Conservation (phyloP, 2,113 vertebrate species). For the Aspidoscelis tigris region DNA sequence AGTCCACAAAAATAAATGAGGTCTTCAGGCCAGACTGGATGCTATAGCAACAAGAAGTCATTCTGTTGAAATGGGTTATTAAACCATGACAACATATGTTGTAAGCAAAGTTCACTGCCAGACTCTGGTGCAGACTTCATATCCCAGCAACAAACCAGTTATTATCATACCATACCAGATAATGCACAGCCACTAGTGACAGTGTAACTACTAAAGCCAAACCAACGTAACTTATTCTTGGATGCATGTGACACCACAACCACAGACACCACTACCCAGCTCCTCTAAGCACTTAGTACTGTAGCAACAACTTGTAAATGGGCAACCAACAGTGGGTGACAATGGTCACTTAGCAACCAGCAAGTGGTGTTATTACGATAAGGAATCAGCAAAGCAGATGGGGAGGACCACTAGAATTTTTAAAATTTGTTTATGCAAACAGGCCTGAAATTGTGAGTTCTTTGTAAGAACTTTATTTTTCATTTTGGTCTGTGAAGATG, state of each 20-base stretch:
- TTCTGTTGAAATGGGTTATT: not conserved
- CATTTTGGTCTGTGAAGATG: not conserved
- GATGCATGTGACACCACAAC: not conserved
- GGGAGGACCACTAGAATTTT: not conserved
- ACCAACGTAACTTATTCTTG: not conserved
- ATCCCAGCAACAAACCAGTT: not conserved
- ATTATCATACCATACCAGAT: not conserved
- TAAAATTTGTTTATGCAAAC: not conserved
- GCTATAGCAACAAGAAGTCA: not conserved
- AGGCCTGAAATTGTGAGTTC: not conserved
- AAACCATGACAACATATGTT: not conserved
- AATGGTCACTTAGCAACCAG: conserved; percentile 18
- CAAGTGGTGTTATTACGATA: not conserved
- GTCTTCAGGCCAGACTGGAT: not conserved
- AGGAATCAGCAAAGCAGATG: not conserved
- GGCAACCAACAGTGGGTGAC: conserved; percentile 5
- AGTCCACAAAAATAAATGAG: not conserved
- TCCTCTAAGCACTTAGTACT: not conserved
- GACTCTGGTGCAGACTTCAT: not conserved
- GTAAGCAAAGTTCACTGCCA: not conserved
- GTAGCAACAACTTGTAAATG: conserved; percentile 6
- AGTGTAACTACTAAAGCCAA: not conserved
- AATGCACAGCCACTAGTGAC: not conserved
- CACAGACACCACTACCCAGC: not conserved
- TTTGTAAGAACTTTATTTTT: not conserved